A percentile compares a stretch with the other conserved stretches of the same genome.
Evolutionary conservation across 2,888 invertebrate species (phyloP).

Genomic region (Rhyacophila evoluta): DNA sequence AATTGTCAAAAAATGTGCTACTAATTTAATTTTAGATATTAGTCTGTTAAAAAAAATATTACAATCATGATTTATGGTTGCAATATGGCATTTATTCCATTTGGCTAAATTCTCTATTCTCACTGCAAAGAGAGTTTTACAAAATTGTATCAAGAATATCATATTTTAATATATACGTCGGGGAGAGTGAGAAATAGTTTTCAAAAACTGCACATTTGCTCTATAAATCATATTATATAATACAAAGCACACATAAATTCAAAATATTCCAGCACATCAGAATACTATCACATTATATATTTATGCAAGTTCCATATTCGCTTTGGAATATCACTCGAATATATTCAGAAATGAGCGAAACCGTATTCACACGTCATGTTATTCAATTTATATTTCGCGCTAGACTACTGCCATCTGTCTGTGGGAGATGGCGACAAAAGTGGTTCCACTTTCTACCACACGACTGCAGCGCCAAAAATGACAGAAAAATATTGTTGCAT

Average conservation of each 20-base stretch:
- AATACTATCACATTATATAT: constrained; percentile 7
- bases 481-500: background rate
- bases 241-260: constrained; percentile 17
- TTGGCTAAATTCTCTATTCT: no score
- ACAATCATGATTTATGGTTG: no score
- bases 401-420: constrained; percentile 36
- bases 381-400: constrained; percentile 37
- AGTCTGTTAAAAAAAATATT: no score
- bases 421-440: constrained; percentile 11
- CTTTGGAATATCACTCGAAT: background rate
- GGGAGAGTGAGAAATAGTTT: background rate
- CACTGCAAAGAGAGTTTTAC: no score
- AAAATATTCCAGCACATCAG: background rate
- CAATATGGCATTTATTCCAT: no score
- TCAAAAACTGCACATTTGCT: background rate
- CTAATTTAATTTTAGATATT: no score
- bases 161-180: background rate
- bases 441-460: background rate
- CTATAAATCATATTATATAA: constrained; percentile 13
- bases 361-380: constrained; percentile 19
- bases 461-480: background rate
- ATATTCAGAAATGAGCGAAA: constrained; percentile 14
- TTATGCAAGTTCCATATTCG: constrained; percentile 1
- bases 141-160: no score
- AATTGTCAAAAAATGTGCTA: no score